Conservation (phyloP, 2,888 invertebrate species). For the Exocentrus adspersus region DNA sequence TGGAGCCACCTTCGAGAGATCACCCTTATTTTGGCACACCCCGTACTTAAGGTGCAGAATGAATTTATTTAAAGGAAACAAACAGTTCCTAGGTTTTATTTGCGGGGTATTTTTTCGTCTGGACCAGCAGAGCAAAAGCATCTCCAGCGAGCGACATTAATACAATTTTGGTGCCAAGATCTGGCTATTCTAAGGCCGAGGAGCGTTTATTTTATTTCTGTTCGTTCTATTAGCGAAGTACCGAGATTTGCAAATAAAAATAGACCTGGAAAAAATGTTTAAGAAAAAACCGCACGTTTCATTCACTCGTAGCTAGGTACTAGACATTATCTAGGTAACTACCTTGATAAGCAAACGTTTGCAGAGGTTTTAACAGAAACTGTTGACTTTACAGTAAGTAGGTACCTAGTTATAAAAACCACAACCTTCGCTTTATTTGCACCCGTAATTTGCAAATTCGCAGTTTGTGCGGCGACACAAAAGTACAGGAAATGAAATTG, state of each 20-base stretch:
- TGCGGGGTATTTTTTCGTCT: conserved; percentile 2
- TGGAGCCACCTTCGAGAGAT: too few species aligned
- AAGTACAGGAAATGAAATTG: conserved; percentile 18
- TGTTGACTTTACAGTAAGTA: conserved; percentile 8
- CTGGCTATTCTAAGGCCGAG: conserved; percentile 53
- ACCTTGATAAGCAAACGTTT: conserved; percentile 36
- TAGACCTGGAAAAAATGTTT: conserved; percentile 44
- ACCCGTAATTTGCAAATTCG: background rate
- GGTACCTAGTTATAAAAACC: too few species aligned
- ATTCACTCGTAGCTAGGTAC: conserved; percentile 30
- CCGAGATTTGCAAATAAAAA: conserved; percentile 46
- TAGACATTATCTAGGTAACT: too few species aligned
- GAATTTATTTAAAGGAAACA: too few species aligned
- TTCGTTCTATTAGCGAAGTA: conserved; percentile 39
- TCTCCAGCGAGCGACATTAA: conserved; percentile 23
- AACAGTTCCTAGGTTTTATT: too few species aligned
- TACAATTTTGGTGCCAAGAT: conserved; percentile 47
- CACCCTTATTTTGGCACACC: too few species aligned
- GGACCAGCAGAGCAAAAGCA: conserved; percentile 4
- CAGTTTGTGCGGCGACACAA: background rate
- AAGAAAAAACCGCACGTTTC: conserved; percentile 26
- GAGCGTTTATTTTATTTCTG: conserved; percentile 50
- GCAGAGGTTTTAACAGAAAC: background rate
- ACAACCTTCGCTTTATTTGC: conserved; percentile 28
- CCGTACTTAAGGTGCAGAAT: too few species aligned